Evolutionary conservation across 2,797 vertebrate genomes (phyloP).

Genomic region (Cuculus canorus): DNA sequence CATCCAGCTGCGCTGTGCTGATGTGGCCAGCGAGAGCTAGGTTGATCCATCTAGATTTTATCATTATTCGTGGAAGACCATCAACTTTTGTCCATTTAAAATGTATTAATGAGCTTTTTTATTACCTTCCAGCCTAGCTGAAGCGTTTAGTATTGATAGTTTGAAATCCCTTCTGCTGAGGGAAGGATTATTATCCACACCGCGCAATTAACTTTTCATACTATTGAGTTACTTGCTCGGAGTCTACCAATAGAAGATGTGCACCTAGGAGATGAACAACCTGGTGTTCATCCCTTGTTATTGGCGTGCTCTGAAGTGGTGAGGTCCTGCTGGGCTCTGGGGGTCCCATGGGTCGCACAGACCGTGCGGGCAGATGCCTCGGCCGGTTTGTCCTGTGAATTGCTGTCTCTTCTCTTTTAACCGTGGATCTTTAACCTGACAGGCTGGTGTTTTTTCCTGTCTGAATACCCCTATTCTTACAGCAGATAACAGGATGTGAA

Average conservation of each 20-base stretch:
- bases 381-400: rapidly evolving
- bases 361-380: background rate
- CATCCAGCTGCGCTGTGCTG: background rate
- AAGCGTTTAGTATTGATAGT: background rate
- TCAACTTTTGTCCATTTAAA: background rate
- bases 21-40: background rate
- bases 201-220: background rate
- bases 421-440: background rate
- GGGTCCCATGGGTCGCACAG: too few species aligned
- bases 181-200: background rate
- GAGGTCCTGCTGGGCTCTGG: background rate
- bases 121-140: background rate
- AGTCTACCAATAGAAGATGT: background rate
- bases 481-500: background rate
- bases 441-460: background rate
- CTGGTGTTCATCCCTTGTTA: background rate
- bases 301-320: background rate
- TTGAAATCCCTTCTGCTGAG: background rate
- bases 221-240: background rate
- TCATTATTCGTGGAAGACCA: too few species aligned
- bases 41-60: background rate
- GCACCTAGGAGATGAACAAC: background rate
- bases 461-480: background rate
- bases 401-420: background rate
- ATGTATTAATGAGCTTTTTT: background rate